These are phyloP conservation scores for Okamejei kenojei DNA, from an alignment of 2,797 vertebrate species.

Conservation along the genomic window DNA sequence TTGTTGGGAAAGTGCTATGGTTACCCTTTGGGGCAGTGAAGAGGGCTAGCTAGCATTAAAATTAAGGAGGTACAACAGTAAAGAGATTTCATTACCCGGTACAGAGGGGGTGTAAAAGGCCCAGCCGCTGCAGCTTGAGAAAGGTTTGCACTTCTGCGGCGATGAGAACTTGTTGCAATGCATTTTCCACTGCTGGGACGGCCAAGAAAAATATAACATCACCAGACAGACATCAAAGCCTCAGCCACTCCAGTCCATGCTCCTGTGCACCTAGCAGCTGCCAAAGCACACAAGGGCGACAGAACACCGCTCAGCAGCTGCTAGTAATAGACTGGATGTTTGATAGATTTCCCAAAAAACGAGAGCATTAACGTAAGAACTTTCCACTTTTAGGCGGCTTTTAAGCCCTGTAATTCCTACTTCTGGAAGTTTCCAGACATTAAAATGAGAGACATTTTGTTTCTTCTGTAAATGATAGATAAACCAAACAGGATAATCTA, in stretches of 20 bases:
- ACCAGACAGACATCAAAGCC: constrained; percentile 70
- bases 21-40: constrained; percentile 44
- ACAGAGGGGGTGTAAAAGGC: neutral
- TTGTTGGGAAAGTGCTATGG: constrained; percentile 44
- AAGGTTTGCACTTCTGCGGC: constrained; percentile 54
- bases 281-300: constrained; percentile 58
- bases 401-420: constrained; percentile 44
- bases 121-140: constrained; percentile 38
- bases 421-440: constrained; percentile 46
- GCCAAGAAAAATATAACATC: constrained; percentile 80
- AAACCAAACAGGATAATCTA: constrained; percentile 39
- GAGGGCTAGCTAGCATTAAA: constrained; percentile 47
- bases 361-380: constrained; percentile 59
- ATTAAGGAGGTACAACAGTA: constrained; percentile 44
- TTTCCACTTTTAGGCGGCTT: constrained; percentile 59
- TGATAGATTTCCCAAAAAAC: constrained; percentile 55
- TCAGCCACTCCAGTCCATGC: constrained; percentile 55
- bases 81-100: constrained; percentile 39
- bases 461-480: constrained; percentile 41
- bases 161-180: constrained; percentile 63
- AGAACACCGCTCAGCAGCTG: constrained; percentile 54
- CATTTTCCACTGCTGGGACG: constrained; percentile 64
- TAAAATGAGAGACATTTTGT: constrained; percentile 38
- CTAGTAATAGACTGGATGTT: constrained; percentile 44
- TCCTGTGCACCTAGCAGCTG: constrained; percentile 60